Conservation (phyloP, 1,140 invertebrate species). For the Mycetomoellerius zeteki region DNA sequence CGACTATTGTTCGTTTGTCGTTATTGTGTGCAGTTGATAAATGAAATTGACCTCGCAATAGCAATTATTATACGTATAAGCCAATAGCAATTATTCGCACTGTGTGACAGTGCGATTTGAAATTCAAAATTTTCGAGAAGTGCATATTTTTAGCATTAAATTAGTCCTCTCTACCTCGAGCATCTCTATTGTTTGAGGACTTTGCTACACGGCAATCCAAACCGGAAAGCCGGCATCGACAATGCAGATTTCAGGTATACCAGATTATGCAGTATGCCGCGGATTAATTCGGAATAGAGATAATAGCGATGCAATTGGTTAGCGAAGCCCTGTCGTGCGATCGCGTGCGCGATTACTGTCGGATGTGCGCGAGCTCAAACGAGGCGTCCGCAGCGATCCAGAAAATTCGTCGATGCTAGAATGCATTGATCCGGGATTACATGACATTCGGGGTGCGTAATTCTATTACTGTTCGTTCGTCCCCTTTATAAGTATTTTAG, state of each 20-base stretch:
- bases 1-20: background rate
- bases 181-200: background rate
- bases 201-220: conserved; percentile 12
- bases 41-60: background rate
- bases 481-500: conserved; percentile 35
- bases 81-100: conserved; percentile 12
- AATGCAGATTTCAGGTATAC: conserved; percentile 43
- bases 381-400: conserved; percentile 29
- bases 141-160: background rate
- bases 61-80: background rate
- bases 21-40: background rate
- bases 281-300: conserved; percentile 53
- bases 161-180: background rate
- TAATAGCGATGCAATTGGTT: conserved; percentile 62
- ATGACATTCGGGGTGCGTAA: conserved; percentile 12
- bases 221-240: conserved; percentile 39
- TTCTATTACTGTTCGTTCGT: conserved; percentile 10
- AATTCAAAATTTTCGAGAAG: background rate
- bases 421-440: conserved; percentile 22
- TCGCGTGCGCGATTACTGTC: conserved; percentile 27
- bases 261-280: conserved; percentile 36
- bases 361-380: conserved; percentile 12
- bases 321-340: conserved; percentile 27
- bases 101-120: background rate
- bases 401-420: conserved; percentile 35